Conservation (phyloP, 2,888 invertebrate genomes). For the Cetonia aurata region DNA sequence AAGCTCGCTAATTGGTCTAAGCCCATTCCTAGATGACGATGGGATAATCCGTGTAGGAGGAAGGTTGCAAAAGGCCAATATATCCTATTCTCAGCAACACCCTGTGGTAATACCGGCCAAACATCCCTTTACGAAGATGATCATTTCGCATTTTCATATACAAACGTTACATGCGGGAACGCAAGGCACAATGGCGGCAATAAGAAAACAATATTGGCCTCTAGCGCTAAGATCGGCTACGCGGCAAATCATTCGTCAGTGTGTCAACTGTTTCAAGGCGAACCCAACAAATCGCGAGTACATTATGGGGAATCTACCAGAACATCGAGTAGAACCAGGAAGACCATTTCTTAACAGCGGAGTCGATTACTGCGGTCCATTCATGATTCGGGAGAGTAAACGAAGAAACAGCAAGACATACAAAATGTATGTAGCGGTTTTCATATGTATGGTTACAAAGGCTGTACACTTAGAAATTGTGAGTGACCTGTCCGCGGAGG, state of each 20-base stretch:
- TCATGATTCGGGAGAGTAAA: no score
- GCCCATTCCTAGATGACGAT: neutral
- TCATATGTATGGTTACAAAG: conserved; percentile 4
- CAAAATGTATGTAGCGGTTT: neutral
- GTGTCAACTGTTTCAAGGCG: neutral
- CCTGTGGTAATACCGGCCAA: neutral
- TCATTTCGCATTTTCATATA: neutral
- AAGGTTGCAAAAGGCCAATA: neutral
- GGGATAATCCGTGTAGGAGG: neutral
- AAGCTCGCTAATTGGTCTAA: neutral
- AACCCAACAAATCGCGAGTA: neutral
- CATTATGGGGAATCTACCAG: neutral
- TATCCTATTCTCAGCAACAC: neutral
- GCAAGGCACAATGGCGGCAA: neutral
- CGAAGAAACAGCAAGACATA: neutral
- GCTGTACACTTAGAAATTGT: no score
- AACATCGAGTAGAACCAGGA: neutral
- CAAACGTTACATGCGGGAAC: neutral
- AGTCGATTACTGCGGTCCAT: no score
- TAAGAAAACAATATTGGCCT: neutral
- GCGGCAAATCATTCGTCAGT: neutral
- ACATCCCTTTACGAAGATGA: neutral
- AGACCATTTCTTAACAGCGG: neutral
- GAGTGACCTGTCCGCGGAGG: no score
- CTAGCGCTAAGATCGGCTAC: neutral